Evolutionary conservation across 2,888 invertebrate genomes (phyloP), one percentile per base, ranked within the genome.

Genomic region (Cylindroiulus punctatus): DNA sequence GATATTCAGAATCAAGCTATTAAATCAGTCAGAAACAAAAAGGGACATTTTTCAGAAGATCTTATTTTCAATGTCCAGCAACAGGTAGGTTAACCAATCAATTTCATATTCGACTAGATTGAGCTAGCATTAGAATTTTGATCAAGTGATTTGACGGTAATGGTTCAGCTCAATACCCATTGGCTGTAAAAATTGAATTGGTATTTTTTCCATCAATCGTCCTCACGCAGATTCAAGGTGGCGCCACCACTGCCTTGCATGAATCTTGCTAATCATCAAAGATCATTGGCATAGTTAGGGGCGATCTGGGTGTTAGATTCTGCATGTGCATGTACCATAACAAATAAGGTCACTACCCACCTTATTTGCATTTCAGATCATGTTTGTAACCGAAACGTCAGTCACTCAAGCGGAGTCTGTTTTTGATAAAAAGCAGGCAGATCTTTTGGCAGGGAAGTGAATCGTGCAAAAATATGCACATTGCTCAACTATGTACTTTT

Each of bases 1-100:
- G 94, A 96, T 88, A 92, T 95, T 0, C 96, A 96, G 90, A 95
- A 94, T 89, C 94, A 94, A 88, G 93, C 93, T 87, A 91, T 95
- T 0, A 96, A 94, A 89, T 94, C 93, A 89, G 90, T 95, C 0
- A 96, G 95, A 90, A 94, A 93, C 88, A 93, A 95, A 88, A 92
- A 93, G 32, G 93, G 93, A 3, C 88, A 88, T 44, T 91, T 95
- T 12, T 94, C 96, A 0, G 93, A 94, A 90, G 97, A 98, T 91
- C 90, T 94, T 19, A 90, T 93, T 14, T 93, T 93, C 89, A 93
- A 92, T 90, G 92, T 94, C 4, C 94, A 94, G 89, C 93, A 93
- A 87, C 91, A 91, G 90, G 92, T 92, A 88, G 19, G 22, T 8
- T 2, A 8, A 30, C 32, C 32, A 40, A 30, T 8, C 32, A 40